Conservation (phyloP, 2,113 vertebrate species). For the Lathamus discolor region DNA sequence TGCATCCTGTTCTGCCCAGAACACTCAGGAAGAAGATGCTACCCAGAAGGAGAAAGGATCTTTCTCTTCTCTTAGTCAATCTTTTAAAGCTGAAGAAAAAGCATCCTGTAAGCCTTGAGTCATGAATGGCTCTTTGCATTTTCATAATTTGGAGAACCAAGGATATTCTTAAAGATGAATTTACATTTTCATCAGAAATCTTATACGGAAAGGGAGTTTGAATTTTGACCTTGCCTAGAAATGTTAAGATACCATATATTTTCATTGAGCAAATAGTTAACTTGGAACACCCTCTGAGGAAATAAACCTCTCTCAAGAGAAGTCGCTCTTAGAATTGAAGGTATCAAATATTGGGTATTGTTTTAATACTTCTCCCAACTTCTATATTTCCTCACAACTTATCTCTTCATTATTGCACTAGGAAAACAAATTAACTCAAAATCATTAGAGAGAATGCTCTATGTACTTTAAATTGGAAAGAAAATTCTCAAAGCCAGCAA, state of each 20-base stretch:
- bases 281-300: not conserved
- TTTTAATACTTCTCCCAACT: not conserved
- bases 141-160: not conserved
- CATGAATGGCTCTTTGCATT: not conserved
- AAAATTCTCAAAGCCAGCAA: not conserved
- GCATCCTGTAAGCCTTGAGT: not conserved
- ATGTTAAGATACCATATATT: not conserved
- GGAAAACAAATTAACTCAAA: not conserved
- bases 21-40: not conserved
- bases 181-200: not conserved
- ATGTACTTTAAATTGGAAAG: not conserved
- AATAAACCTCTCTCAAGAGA: not conserved
- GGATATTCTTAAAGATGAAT: not conserved
- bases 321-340: not conserved
- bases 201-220: not conserved
- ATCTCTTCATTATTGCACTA: not conserved
- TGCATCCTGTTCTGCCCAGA: not conserved
- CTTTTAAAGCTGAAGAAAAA: not conserved
- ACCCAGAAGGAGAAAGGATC: not conserved
- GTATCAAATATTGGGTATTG: not conserved
- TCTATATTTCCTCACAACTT: not conserved
- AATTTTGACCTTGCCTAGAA: not conserved
- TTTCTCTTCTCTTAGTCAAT: not conserved
- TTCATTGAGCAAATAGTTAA: not conserved
- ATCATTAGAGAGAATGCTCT: not conserved